Evolutionary conservation across 2,797 vertebrate species (phyloP).

Genomic region (Oophaga sylvatica): DNA sequence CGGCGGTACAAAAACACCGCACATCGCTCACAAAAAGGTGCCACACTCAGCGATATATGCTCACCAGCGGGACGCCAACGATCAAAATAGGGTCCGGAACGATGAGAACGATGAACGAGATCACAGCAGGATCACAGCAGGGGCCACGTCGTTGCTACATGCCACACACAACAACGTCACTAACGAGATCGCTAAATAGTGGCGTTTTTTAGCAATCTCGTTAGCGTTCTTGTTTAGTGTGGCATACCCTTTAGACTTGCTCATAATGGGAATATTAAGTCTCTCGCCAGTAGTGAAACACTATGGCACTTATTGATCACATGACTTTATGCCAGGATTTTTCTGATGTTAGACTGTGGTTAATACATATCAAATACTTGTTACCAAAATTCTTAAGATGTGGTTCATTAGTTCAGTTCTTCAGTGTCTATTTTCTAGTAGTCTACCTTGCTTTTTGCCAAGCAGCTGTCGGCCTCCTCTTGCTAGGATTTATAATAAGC

Average conservation of each 20-base stretch:
- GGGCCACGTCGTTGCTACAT: too few species aligned
- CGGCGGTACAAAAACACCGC: too few species aligned
- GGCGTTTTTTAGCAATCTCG: too few species aligned
- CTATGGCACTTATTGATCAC: conserved; percentile 59
- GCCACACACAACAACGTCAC: too few species aligned
- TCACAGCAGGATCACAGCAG: too few species aligned
- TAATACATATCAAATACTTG: conserved; percentile 64
- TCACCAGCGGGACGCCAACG: too few species aligned
- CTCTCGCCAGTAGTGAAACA: conserved; percentile 62
- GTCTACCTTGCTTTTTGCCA: conserved; percentile 46
- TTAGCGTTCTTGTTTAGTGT: too few species aligned
- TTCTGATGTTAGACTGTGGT: conserved; percentile 59
- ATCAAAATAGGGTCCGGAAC: too few species aligned
- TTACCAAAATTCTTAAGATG: conserved; percentile 63
- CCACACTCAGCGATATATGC: too few species aligned
- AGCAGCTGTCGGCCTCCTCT: conserved; percentile 61
- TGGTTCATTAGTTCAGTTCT: conserved; percentile 61
- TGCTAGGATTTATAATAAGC: conserved; percentile 47
- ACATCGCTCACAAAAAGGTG: too few species aligned
- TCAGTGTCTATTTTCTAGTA: conserved; percentile 59
- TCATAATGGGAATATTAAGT: conserved; percentile 69
- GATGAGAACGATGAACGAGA: too few species aligned
- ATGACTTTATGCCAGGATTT: conserved; percentile 65
- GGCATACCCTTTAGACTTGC: conserved; percentile 60
- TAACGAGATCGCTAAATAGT: too few species aligned